These are phyloP conservation scores for Rhombomys opimus DNA, from an alignment of 2,113 vertebrate species.

Conservation along the genomic window DNA sequence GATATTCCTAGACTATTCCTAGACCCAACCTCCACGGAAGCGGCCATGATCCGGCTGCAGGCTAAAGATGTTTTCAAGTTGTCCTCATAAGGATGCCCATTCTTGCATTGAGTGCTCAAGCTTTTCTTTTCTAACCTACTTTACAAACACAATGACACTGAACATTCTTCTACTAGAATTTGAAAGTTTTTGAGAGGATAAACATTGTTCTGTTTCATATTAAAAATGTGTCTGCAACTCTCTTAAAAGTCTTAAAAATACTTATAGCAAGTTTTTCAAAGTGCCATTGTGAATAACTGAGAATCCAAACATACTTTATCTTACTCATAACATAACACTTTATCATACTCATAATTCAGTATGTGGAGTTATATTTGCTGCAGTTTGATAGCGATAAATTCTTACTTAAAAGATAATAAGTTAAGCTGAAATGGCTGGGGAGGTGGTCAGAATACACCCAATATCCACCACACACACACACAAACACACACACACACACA, in stretches of 20 bases:
- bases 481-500: background rate
- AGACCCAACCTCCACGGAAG: background rate
- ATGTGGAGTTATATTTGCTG: background rate
- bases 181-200: conserved; percentile 27
- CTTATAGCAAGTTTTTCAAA: conserved; percentile 43
- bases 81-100: background rate
- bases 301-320: conserved; percentile 38
- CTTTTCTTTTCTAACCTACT: conserved; percentile 41
- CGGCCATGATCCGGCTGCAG: background rate
- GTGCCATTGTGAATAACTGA: background rate
- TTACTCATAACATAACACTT: conserved; percentile 33
- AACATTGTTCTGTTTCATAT: background rate
- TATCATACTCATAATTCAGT: conserved; percentile 49
- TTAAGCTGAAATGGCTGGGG: background rate
- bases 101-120: background rate
- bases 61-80: background rate
- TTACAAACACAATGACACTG: background rate
- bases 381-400: conserved; percentile 15
- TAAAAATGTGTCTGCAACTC: background rate
- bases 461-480: background rate
- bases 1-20: background rate
- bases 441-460: background rate
- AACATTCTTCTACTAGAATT: background rate
- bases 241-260: conserved; percentile 44
- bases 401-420: conserved; percentile 26